Percentiles rank a stretch among this genome's conserved stretches.
phyloP scores from a whole-genome alignment of 2,888 invertebrate genomes.

The Hoplodrina blanda region DNA sequence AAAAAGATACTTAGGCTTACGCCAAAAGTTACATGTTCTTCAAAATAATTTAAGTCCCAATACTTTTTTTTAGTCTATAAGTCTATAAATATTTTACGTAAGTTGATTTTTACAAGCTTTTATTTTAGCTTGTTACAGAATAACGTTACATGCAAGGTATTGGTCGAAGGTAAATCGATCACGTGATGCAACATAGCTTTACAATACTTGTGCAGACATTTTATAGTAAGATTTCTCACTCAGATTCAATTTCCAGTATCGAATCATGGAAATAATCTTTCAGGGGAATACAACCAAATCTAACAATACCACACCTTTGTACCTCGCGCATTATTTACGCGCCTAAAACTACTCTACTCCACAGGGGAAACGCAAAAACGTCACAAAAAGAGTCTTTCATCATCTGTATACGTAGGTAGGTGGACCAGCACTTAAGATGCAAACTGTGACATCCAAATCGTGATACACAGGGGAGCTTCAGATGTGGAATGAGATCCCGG shows the following conservation, averaged over 20 bases:
- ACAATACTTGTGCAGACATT: background rate
- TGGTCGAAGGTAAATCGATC: background rate
- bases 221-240: background rate
- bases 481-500: background rate
- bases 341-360: conserved; percentile 43
- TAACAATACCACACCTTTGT: conserved; percentile 44
- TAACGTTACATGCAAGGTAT: background rate
- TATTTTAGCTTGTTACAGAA: too few species aligned
- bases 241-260: conserved; percentile 21
- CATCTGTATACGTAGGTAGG: conserved; percentile 54
- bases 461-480: conserved; percentile 74
- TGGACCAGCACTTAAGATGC: conserved; percentile 82
- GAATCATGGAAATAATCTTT: conserved; percentile 29
- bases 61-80: too few species aligned
- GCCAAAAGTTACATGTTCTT: background rate
- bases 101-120: too few species aligned
- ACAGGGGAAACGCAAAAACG: conserved; percentile 43
- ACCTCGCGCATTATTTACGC: conserved; percentile 44
- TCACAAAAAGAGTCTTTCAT: conserved; percentile 51
- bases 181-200: background rate
- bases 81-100: too few species aligned
- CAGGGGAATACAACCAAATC: conserved; percentile 28
- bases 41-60: too few species aligned
- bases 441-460: conserved; percentile 81
- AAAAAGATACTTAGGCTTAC: background rate